Evolutionary conservation across 2,797 vertebrate genomes (phyloP).

Genomic region (Dendrocincla fuliginosa): DNA sequence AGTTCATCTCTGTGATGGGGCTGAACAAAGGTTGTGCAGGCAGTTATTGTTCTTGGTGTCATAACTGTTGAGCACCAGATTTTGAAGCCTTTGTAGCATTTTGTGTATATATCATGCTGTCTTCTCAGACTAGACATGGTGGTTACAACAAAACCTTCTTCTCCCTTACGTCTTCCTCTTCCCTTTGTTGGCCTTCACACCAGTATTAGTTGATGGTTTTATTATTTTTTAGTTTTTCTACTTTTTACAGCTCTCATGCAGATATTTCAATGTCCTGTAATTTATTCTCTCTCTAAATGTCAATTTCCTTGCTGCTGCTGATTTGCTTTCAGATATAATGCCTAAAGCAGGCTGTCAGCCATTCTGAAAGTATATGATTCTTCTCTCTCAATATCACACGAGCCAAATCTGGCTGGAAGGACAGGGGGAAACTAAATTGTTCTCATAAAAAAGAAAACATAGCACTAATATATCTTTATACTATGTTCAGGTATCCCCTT

Average conservation of each 20-base stretch:
- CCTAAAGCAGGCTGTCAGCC: constrained; percentile 44
- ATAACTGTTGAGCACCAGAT: background rate
- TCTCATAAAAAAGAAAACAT: constrained; percentile 59
- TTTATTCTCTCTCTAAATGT: constrained; percentile 67
- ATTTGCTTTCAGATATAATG: constrained; percentile 67
- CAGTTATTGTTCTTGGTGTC: background rate
- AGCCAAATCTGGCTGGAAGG: constrained; percentile 26
- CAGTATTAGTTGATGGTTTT: background rate
- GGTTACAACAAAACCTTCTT: background rate
- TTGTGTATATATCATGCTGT: background rate
- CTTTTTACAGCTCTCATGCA: constrained; percentile 35
- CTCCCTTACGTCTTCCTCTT: background rate
- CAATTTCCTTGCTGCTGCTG: constrained; percentile 45
- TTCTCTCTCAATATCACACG: constrained; percentile 1
- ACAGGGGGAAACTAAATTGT: constrained; percentile 42
- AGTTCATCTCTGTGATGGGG: background rate
- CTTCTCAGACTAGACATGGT: background rate
- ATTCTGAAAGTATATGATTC: constrained; percentile 44
- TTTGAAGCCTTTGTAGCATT: background rate
- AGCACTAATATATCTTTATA: constrained; percentile 44
- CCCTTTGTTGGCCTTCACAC: background rate
- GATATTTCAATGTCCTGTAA: constrained; percentile 57
- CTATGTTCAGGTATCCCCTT: constrained; percentile 46
- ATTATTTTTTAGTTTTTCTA: background rate
- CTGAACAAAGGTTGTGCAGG: background rate